phyloP scores from a whole-genome alignment of 2,888 invertebrate genomes.

The Pimpla rufipes region DNA sequence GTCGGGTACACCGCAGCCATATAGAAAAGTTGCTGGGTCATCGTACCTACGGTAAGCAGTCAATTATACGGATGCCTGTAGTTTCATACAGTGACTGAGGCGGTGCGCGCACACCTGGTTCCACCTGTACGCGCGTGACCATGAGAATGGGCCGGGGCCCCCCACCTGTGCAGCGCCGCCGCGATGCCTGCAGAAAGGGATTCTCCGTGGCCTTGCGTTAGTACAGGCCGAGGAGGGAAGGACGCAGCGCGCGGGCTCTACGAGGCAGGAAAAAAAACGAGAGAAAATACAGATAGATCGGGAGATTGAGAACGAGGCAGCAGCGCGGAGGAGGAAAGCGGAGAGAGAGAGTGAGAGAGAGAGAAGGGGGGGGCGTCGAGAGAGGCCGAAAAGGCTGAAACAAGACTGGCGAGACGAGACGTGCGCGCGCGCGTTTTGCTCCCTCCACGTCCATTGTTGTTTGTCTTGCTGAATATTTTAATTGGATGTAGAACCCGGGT shows the following conservation, averaged over 20 bases:
- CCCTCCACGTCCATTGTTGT: constrained; percentile 81
- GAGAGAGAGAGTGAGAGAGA: constrained; percentile 9
- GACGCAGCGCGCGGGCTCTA: not conserved
- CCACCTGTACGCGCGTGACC: constrained; percentile 59
- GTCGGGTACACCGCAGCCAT: not conserved
- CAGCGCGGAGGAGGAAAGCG: constrained; percentile 19
- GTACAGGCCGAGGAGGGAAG: constrained; percentile 53
- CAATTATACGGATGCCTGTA: constrained; percentile 54
- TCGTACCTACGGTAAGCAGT: constrained; percentile 28
- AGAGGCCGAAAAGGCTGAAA: constrained; percentile 53
- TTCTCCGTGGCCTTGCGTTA: constrained; percentile 67
- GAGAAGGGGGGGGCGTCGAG: too few species aligned
- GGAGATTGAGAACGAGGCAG: constrained; percentile 45
- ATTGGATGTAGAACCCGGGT: constrained; percentile 79
- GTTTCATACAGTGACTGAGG: constrained; percentile 54
- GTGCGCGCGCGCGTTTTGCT: constrained; percentile 55
- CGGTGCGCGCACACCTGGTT: constrained; percentile 59
- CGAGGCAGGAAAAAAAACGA: constrained; percentile 24
- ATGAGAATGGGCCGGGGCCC: constrained; percentile 60
- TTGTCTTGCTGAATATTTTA: constrained; percentile 85
- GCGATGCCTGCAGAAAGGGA: constrained; percentile 56
- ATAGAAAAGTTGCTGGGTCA: constrained; percentile 36
- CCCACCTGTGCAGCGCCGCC: constrained; percentile 41
- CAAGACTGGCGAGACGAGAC: constrained; percentile 55
- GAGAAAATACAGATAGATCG: constrained; percentile 38